These are phyloP conservation scores for Platyscapa corneri DNA, from an alignment of 1,140 invertebrate species.

Conservation along the genomic window DNA sequence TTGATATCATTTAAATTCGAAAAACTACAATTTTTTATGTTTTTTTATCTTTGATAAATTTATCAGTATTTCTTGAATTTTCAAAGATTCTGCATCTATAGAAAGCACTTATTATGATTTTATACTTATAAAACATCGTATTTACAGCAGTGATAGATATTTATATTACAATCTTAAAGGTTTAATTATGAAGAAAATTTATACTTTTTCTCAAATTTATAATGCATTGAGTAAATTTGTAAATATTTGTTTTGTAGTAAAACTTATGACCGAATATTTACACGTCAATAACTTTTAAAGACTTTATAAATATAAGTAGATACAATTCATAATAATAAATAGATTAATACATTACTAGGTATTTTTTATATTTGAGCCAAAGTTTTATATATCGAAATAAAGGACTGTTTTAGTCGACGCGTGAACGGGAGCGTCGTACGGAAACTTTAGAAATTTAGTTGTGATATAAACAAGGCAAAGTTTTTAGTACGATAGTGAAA, in stretches of 20 bases:
- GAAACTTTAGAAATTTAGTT: too few relatives aligned
- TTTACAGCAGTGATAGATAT: background rate
- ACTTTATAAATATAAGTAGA: background rate
- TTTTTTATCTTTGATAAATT: background rate
- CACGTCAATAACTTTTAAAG: background rate
- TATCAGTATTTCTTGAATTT: background rate
- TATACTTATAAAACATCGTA: background rate
- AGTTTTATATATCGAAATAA: background rate
- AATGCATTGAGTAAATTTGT: background rate
- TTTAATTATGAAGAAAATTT: background rate
- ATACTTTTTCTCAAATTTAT: background rate
- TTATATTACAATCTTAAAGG: background rate
- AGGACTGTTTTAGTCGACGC: too few relatives aligned
- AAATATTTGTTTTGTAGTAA: slow-evolving; percentile 1
- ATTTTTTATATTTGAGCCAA: background rate
- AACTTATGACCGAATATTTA: background rate
- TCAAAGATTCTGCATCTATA: background rate
- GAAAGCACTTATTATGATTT: background rate
- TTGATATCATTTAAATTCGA: background rate
- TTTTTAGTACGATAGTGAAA: too few relatives aligned
- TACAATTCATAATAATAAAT: too few relatives aligned
- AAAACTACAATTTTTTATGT: background rate
- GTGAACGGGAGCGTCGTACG: too few relatives aligned
- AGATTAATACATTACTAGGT: background rate
- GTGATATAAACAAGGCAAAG: too few relatives aligned